Conservation (phyloP, 2,797 vertebrate genomes). For the Squalus acanthias region DNA sequence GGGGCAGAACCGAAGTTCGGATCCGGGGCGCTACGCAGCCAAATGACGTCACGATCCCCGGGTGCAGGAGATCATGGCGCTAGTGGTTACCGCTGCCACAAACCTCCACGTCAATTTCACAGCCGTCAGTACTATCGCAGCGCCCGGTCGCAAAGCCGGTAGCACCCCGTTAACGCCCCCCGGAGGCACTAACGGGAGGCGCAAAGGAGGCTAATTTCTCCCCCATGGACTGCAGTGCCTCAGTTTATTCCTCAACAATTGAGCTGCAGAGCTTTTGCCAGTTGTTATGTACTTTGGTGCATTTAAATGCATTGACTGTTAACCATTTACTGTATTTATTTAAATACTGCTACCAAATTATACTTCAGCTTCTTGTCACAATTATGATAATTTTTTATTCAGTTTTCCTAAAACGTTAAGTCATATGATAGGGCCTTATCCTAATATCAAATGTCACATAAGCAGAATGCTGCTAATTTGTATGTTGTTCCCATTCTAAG, state of each 20-base stretch:
- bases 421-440: not conserved
- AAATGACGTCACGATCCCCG: too few species aligned
- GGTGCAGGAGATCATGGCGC: too few species aligned
- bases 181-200: too few species aligned
- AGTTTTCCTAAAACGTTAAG: not conserved
- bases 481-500: slow-evolving; percentile 21
- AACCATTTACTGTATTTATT: not conserved
- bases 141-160: too few species aligned
- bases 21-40: too few species aligned
- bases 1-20: too few species aligned
- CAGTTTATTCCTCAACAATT: not conserved
- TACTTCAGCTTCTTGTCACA: not conserved
- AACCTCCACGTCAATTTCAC: too few species aligned
- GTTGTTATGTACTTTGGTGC: not conserved
- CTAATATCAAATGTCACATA: not conserved
- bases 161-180: too few species aligned
- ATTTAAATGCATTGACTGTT: not conserved
- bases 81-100: too few species aligned
- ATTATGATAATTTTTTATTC: not conserved
- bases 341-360: not conserved
- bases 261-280: not conserved
- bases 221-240: not conserved
- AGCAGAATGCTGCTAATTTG: not conserved
- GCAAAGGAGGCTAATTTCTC: too few species aligned
- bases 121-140: too few species aligned